Percentiles rank a stretch among this genome's conserved stretches.
phyloP scores from a whole-genome alignment of 2,113 vertebrate species.

The Gymnogyps californianus region DNA sequence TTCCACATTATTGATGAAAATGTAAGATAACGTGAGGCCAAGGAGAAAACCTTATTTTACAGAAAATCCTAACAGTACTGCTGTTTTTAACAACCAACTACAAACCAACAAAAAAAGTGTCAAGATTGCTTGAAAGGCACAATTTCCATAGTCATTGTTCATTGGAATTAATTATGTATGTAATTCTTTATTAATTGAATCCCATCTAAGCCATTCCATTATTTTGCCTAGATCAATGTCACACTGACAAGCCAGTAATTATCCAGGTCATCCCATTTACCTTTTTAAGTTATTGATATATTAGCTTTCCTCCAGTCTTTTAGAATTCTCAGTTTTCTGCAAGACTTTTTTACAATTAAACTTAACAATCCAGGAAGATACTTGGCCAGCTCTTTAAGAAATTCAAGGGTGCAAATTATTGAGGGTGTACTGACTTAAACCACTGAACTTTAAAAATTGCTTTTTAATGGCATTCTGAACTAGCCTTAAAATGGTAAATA shows the following conservation, averaged over 20 bases:
- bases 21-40: neutral
- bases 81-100: neutral
- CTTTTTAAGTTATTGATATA: neutral
- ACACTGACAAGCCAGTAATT: neutral
- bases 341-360: neutral
- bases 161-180: neutral
- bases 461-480: neutral
- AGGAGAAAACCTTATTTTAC: neutral
- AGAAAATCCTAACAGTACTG: neutral
- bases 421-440: neutral
- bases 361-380: neutral
- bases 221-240: neutral
- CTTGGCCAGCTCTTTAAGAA: neutral
- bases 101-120: neutral
- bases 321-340: neutral
- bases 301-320: neutral
- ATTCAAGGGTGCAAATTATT: neutral
- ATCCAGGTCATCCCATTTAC: neutral
- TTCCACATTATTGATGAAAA: neutral
- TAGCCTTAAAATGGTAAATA: neutral
- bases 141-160: neutral
- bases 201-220: neutral
- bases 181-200: neutral
- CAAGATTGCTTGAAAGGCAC: neutral
- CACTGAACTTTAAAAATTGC: neutral